Evolutionary conservation across 2,797 vertebrate genomes (phyloP).

Genomic region (Oophaga sylvatica): DNA sequence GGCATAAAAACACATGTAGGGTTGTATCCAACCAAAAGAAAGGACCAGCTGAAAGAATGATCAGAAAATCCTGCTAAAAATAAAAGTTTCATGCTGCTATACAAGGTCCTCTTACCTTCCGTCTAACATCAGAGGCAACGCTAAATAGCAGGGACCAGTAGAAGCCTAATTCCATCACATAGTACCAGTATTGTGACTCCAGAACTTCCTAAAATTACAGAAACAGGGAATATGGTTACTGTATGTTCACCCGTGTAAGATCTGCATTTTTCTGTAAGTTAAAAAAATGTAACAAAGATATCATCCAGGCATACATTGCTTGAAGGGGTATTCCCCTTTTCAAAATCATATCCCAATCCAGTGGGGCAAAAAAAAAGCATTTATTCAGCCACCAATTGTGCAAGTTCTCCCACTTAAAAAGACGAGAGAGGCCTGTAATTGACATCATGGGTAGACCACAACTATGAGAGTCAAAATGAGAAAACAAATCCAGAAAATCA

Average conservation of each 20-base stretch:
- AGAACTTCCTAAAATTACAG: conserved; percentile 80
- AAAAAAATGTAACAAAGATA: background rate
- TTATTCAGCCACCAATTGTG: too few species aligned
- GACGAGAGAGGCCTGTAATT: too few species aligned
- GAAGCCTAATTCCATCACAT: conserved; percentile 89
- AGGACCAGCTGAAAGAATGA: background rate
- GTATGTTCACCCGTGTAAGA: background rate
- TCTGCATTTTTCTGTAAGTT: background rate
- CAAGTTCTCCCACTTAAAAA: too few species aligned
- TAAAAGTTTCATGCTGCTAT: background rate
- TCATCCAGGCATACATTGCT: background rate
- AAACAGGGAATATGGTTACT: background rate
- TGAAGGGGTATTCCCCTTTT: too few species aligned
- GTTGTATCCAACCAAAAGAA: background rate
- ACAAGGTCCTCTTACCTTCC: conserved; percentile 81
- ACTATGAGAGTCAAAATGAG: too few species aligned
- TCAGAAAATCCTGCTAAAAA: background rate
- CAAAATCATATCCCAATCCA: too few species aligned
- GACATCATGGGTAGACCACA: too few species aligned
- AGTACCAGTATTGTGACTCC: conserved; percentile 95
- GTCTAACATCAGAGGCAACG: conserved; percentile 84
- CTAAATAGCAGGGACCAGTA: conserved; percentile 90
- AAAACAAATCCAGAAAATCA: too few species aligned
- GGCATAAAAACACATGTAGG: background rate
- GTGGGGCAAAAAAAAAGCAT: too few species aligned